Evolutionary conservation across 2,113 vertebrate genomes (phyloP).

Genomic region (Epinephelus moara): DNA sequence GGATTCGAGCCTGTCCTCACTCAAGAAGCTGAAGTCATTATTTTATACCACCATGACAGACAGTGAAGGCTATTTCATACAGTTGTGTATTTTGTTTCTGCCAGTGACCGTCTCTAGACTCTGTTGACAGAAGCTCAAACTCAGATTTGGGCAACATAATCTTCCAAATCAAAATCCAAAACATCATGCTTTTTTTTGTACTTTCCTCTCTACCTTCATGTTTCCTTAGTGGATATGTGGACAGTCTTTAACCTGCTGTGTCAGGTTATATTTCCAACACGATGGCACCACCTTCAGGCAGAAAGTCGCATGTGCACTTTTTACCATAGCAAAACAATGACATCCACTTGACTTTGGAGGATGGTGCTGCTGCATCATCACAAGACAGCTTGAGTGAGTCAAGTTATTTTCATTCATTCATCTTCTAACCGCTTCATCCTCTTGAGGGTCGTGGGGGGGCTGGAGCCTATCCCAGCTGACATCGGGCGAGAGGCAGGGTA

Average conservation of each 20-base stretch:
- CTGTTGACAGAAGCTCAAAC: not conserved
- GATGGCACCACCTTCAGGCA: constrained; percentile 56
- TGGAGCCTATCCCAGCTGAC: too few species aligned
- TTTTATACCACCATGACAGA: not conserved
- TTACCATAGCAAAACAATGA: not conserved
- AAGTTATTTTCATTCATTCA: not conserved
- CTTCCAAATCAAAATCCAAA: not conserved
- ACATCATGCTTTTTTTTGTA: not conserved
- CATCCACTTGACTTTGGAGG: constrained; percentile 9
- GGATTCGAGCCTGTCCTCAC: not conserved
- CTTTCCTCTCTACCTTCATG: not conserved
- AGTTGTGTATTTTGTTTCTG: not conserved
- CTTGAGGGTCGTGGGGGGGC: too few species aligned
- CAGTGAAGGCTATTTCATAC: not conserved
- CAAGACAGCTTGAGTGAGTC: not conserved
- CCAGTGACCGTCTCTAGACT: not conserved
- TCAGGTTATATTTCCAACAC: not conserved
- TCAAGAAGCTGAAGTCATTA: not conserved
- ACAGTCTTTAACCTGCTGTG: not conserved
- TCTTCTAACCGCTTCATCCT: too few species aligned
- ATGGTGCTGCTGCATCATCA: constrained; percentile 21
- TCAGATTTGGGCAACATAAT: not conserved
- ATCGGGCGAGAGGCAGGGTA: too few species aligned
- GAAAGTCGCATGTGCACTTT: constrained; percentile 9
- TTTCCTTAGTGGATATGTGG: not conserved